phyloP scores from a whole-genome alignment of 2,888 invertebrate species.

The Meandrusa payeni region DNA sequence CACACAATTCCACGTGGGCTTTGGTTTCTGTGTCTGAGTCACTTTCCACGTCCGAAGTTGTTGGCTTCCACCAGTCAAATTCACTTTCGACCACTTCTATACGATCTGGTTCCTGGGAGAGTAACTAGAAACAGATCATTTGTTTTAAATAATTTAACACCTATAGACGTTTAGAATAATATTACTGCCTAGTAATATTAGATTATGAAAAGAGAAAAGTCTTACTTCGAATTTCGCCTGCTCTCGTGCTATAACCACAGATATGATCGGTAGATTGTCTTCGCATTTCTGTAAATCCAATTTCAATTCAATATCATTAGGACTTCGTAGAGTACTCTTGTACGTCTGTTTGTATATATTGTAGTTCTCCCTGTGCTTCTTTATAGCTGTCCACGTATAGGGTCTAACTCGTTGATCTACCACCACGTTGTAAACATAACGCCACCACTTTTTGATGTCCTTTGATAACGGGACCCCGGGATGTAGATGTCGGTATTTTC shows the following conservation, averaged over 20 bases:
- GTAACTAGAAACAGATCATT: slow-evolving; percentile 40
- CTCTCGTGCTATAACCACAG: slow-evolving; percentile 89
- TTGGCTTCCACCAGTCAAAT: slow-evolving; percentile 70
- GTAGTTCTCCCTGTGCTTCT: slow-evolving; percentile 85
- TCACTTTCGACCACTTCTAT: slow-evolving; percentile 72
- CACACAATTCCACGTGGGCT: slow-evolving; percentile 65
- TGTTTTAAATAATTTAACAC: too few species aligned
- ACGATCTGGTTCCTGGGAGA: slow-evolving; percentile 64
- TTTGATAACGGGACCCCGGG: slow-evolving; percentile 80
- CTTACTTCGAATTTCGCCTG: slow-evolving; percentile 88
- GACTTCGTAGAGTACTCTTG: slow-evolving; percentile 85
- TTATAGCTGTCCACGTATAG: slow-evolving; percentile 87
- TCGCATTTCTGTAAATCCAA: slow-evolving; percentile 88
- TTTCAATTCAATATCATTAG: slow-evolving; percentile 87
- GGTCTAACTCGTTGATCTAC: slow-evolving; percentile 87
- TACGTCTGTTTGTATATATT: slow-evolving; percentile 85
- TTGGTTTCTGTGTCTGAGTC: slow-evolving; percentile 44
- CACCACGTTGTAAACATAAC: slow-evolving; percentile 85
- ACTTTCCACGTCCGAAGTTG: slow-evolving; percentile 45
- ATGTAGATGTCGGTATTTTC: slow-evolving; percentile 83
- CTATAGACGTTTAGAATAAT: too few species aligned
- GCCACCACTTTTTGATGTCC: slow-evolving; percentile 87
- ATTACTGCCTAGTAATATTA: too few species aligned
- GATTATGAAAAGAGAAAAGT: slow-evolving; percentile 13
- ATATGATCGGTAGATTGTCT: slow-evolving; percentile 86